phyloP scores from a whole-genome alignment of 1,140 invertebrate species.

The Drosophila bifasciata region DNA sequence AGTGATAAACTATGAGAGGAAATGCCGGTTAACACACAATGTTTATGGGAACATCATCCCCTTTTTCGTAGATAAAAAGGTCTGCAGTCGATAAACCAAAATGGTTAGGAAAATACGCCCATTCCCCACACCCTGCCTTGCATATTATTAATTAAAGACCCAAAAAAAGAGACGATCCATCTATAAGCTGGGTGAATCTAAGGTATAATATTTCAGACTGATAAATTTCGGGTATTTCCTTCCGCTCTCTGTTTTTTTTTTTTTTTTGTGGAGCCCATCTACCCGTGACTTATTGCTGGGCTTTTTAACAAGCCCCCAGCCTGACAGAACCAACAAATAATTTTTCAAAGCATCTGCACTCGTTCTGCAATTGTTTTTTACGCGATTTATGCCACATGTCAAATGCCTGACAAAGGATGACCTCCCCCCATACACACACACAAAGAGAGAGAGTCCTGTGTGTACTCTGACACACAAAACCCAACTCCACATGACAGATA shows the following conservation, averaged over 20 bases:
- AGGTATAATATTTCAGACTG: conserved; percentile 11
- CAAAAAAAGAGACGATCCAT: background rate
- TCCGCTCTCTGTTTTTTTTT: too few relatives aligned
- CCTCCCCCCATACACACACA: conserved; percentile 17
- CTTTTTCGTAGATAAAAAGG: conserved; percentile 8
- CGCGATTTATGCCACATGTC: conserved; percentile 79
- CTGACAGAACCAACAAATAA: too few relatives aligned
- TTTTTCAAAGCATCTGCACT: conserved; percentile 34
- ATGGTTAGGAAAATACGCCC: too few relatives aligned
- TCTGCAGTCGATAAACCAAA: conserved; percentile 20
- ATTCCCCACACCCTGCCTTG: too few relatives aligned
- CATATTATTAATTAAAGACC: background rate
- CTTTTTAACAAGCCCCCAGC: conserved; percentile 21
- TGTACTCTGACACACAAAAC: conserved; percentile 14
- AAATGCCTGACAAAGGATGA: conserved; percentile 71
- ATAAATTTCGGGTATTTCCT: too few relatives aligned
- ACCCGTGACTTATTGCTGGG: conserved; percentile 20
- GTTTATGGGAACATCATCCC: conserved; percentile 24
- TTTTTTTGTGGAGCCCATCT: background rate
- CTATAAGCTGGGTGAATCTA: background rate
- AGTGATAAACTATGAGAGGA: conserved; percentile 52
- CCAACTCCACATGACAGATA: conserved; percentile 64
- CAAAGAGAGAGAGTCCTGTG: background rate
- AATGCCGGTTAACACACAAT: conserved; percentile 48
- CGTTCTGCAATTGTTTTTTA: conserved; percentile 62